Evolutionary conservation across 2,797 vertebrate genomes (phyloP), one percentile per base, ranked within the genome.

Genomic region (Cygnus olor): DNA sequence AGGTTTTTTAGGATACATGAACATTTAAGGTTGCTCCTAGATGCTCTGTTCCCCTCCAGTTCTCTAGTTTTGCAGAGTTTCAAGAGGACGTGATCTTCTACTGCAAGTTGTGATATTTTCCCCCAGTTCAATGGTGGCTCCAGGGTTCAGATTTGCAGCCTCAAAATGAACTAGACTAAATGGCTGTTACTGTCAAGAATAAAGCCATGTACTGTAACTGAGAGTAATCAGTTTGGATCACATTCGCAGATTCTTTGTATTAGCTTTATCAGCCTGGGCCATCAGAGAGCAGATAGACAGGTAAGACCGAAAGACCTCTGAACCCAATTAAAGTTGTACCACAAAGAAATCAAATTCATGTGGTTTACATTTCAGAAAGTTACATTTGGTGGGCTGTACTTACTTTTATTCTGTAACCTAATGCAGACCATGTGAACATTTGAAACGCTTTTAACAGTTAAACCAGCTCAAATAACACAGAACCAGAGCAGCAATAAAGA

Each of bases 391-490:
- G 97, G 97, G 97, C 97, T 98, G 98, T 97, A 95, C 98, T 97
- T 98, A 98, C 97, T 98, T 98, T 98, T 98, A 98, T 98, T 98
- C 97, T 88, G 98, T 98, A 98, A 98, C 97, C 97, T 98, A 98
- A 98, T 98, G 97, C 97, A 98, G 97, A 98, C 98, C 98, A 98
- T 98, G 97, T 98, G 98, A 98, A 98, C 97, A 98, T 98, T 98
- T 97, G 97, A 98, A 98, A 98, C 63, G 92, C 98, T 98, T 98
- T 98, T 98, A 98, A 98, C 97, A 98, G 98, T 98, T 98, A 98
- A 97, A 97, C 96, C 97, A 97, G 98, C 98, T 98, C 98, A 98
- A 98, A 98, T 98, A 98, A 98, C 98, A 98, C 95, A 97, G 97
- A 98, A 98, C 98, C 97, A 98, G 97, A 98, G 95, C 97, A 98